phyloP scores from a whole-genome alignment of 2,797 vertebrate species.

The Cottoperca gobio region DNA sequence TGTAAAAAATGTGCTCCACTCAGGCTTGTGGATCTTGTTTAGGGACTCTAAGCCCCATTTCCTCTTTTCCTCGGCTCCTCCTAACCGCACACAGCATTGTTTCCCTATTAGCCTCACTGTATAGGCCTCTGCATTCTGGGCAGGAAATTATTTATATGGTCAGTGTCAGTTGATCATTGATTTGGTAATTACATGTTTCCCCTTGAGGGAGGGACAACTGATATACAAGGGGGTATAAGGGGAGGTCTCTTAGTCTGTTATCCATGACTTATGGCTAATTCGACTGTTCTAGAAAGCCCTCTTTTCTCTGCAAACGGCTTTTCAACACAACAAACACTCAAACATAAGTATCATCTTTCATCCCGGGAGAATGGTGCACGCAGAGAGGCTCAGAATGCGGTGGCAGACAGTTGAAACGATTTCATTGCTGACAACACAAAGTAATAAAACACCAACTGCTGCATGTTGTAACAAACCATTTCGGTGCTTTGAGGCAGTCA shows the following conservation, averaged over 20 bases:
- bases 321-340: slow-evolving; percentile 82
- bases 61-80: neutral
- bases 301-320: slow-evolving; percentile 73
- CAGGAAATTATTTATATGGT: slow-evolving; percentile 78
- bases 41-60: slow-evolving; percentile 12
- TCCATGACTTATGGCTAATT: slow-evolving; percentile 77
- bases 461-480: slow-evolving; percentile 72
- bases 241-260: slow-evolving; percentile 70
- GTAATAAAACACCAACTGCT: slow-evolving; percentile 75
- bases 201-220: slow-evolving; percentile 70
- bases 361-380: slow-evolving; percentile 68
- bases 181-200: slow-evolving; percentile 80
- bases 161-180: slow-evolving; percentile 83
- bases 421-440: slow-evolving; percentile 76
- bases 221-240: slow-evolving; percentile 77
- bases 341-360: slow-evolving; percentile 79
- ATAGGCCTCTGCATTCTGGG: slow-evolving; percentile 49
- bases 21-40: slow-evolving; percentile 41
- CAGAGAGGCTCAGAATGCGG: slow-evolving; percentile 70
- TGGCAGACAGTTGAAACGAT: slow-evolving; percentile 74
- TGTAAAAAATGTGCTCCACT: slow-evolving; percentile 24
- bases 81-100: slow-evolving; percentile 40
- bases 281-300: slow-evolving; percentile 66
- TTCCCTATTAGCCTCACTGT: slow-evolving; percentile 35
- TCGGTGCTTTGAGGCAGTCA: slow-evolving; percentile 52